Base-by-base conservation (phyloP, 2,888 invertebrate species). In the Saturnia pavonia region DNA sequence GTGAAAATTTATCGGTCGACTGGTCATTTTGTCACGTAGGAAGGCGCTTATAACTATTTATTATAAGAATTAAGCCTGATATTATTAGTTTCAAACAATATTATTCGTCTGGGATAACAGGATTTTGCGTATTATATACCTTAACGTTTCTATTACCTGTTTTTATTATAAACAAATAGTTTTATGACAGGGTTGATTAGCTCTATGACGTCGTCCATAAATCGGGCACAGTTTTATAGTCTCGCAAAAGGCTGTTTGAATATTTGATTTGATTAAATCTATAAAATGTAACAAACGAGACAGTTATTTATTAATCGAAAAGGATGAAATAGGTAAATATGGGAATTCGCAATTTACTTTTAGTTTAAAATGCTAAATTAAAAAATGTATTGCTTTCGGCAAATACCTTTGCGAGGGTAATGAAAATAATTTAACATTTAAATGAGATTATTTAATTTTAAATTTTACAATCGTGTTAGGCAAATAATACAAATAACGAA, bases 91-190 rank as follows among this genome's bases (percentile, higher is more conserved):
- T 71, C 69, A 70, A 72, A 74, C 71, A 74, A 74, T 76, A 72
- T 72, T 75, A 27, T 77, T 77, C 73, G 74, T 75, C 72, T 72
- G 70, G 73, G 72, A 60, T 76, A 80, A 78, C 82, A 82, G 82
- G 84, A 85, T 81, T 78, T 85, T 82, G 82, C 80, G 80, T 80
- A 77, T 78, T 79, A 73, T 77, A 80, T 71, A 71, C 40, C 65
- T 73, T 67, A 69, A 60, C 54, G 66, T 54, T 72, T 70, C 70
- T 68, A 68, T 63, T 73, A 70, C 67, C 71, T 67, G 70, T 73
- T 73, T 75, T 76, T 78, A 77, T 76, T 76, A 74, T 74, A 65
- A 72, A 71, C 65, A 70, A 48, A 71, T 69, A 70, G 72, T 71
- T 71, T 74, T 77, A 66, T 43, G 66, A 48, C 51, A 67, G 67